Conservation (phyloP, 2,113 vertebrate genomes). For the Corynorhinus townsendii region DNA sequence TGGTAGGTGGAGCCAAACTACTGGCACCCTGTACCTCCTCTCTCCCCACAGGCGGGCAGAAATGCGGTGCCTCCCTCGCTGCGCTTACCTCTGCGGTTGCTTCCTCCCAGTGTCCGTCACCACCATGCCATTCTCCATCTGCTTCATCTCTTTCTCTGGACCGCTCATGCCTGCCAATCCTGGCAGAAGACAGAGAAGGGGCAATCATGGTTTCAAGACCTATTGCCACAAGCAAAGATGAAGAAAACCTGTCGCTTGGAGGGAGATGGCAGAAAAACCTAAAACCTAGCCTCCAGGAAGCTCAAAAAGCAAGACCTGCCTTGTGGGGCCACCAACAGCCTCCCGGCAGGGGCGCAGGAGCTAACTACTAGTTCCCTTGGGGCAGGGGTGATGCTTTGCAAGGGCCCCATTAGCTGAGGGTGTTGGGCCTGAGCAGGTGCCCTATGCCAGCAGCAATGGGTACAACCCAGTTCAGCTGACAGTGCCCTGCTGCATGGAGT, state of each 20-base stretch:
- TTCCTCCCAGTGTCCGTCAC: conserved; percentile 66
- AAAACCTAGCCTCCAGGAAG: not conserved
- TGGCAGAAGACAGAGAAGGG: not conserved
- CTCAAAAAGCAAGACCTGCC: not conserved
- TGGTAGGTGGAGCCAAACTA: not conserved
- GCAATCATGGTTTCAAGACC: not conserved
- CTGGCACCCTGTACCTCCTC: not conserved
- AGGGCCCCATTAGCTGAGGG: not conserved
- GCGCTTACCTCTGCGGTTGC: conserved; percentile 72
- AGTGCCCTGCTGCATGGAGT: not conserved
- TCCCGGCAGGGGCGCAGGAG: not conserved
- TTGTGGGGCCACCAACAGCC: not conserved
- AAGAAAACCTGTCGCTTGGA: not conserved
- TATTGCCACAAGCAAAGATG: not conserved
- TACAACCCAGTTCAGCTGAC: too few species aligned
- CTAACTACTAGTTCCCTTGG: not conserved
- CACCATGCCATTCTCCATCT: conserved; percentile 83
- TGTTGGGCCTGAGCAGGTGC: not conserved
- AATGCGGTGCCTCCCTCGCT: fast-evolving
- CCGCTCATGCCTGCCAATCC: conserved; percentile 59
- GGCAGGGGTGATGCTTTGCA: not conserved
- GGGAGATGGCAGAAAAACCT: too few species aligned
- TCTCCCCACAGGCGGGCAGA: not conserved
- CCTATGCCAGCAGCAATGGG: not conserved
- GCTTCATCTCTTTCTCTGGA: conserved; percentile 79